These are phyloP conservation scores for Drosophila anomalata DNA, from an alignment of 2,888 invertebrate genomes.

Conservation along the genomic window DNA sequence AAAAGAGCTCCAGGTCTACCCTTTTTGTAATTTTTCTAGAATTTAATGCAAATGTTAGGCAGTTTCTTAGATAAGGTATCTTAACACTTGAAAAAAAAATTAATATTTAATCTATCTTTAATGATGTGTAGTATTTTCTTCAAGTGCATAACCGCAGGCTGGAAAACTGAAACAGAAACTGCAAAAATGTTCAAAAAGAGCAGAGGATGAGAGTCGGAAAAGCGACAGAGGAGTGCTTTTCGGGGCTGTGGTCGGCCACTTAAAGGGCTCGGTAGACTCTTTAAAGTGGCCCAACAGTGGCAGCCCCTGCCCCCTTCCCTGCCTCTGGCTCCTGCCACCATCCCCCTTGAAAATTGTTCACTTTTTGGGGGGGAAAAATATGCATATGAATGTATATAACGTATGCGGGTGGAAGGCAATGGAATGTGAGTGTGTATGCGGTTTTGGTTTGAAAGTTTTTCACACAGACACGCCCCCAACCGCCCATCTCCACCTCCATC, in stretches of 20 bases:
- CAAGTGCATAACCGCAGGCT: constrained; percentile 20
- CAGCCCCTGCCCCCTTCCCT: background rate
- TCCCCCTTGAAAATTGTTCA: constrained; percentile 36
- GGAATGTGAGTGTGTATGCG: constrained; percentile 37
- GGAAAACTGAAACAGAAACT: constrained; percentile 29
- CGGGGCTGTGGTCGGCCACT: constrained; percentile 22
- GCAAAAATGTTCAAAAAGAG: constrained; percentile 11
- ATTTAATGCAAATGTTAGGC: background rate
- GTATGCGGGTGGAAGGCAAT: constrained; percentile 54
- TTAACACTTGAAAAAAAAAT: too few relatives aligned
- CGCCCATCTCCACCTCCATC: constrained; percentile 44
- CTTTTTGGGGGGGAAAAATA: constrained; percentile 58
- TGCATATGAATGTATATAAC: constrained; percentile 78
- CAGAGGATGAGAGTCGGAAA: constrained; percentile 6
- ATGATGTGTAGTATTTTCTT: background rate
- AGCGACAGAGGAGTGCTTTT: constrained; percentile 10
- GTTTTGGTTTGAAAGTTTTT: constrained; percentile 53
- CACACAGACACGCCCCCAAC: constrained; percentile 23
- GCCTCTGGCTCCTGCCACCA: background rate
- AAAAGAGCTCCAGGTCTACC: background rate
- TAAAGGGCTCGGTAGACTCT: constrained; percentile 51
- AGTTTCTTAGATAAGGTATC: too few relatives aligned
- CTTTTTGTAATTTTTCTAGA: background rate
- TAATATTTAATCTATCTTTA: too few relatives aligned
- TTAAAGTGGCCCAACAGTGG: constrained; percentile 47